Conservation (phyloP, 2,888 invertebrate genomes). For the Eupithecia abbreviata region DNA sequence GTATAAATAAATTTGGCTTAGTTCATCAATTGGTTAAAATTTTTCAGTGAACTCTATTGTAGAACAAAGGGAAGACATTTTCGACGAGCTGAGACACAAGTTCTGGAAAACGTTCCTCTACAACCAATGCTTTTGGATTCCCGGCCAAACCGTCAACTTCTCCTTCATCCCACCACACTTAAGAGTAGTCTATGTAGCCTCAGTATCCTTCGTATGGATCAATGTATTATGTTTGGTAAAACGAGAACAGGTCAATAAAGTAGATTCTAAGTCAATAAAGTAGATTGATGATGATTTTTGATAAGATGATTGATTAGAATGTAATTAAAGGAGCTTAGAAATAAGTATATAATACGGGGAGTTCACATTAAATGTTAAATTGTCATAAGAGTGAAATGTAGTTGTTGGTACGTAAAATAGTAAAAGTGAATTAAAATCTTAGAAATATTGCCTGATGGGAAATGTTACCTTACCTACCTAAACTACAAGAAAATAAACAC, state of each 20-base stretch:
- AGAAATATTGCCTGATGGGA: not conserved
- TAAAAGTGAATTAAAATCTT: not conserved
- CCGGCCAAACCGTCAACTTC: constrained; percentile 92
- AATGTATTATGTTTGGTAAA: constrained; percentile 93
- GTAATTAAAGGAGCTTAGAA: not conserved
- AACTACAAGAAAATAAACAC: not conserved
- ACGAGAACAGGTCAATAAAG: constrained; percentile 71
- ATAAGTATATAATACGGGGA: not conserved
- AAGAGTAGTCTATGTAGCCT: constrained; percentile 90
- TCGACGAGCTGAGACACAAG: constrained; percentile 88
- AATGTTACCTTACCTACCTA: not conserved
- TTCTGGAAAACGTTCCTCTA: constrained; percentile 88
- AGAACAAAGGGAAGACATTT: constrained; percentile 87
- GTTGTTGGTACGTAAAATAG: not conserved
- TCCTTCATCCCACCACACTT: constrained; percentile 87
- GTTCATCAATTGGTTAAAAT: not conserved
- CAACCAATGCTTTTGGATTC: constrained; percentile 93
- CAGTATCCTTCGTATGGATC: constrained; percentile 92
- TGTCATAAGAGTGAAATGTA: not conserved
- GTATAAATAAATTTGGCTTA: not conserved
- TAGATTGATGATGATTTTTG: not conserved
- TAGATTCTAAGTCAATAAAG: not conserved
- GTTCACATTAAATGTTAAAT: not conserved
- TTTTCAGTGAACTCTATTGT: constrained; percentile 88
- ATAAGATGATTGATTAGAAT: not conserved